Evolutionary conservation across 2,797 vertebrate species (phyloP).

Genomic region (Leptodactylus fallax): DNA sequence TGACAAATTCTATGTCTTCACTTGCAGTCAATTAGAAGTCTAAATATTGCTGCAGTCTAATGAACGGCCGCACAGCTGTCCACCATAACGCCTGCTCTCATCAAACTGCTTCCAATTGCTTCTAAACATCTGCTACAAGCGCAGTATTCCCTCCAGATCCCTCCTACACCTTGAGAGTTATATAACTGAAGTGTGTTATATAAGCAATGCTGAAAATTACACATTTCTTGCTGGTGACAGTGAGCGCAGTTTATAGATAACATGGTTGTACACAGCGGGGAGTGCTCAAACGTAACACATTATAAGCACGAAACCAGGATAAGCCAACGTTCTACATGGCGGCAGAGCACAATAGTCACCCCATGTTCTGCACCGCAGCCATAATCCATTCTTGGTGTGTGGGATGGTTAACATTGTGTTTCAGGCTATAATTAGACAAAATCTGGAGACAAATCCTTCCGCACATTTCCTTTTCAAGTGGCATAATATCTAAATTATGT

Average conservation of each 20-base stretch:
- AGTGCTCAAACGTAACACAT: not conserved
- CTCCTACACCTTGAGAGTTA: conserved; percentile 52
- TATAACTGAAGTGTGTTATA: conserved; percentile 49
- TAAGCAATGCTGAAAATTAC: conserved; percentile 55
- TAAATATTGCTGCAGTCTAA: not conserved
- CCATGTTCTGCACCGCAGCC: not conserved
- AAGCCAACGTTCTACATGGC: conserved; percentile 19
- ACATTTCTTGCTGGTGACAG: conserved; percentile 30
- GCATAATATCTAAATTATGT: conserved; percentile 54
- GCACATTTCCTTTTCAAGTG: conserved; percentile 15
- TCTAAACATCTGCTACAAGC: conserved; percentile 12
- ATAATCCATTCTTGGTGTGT: conserved; percentile 38
- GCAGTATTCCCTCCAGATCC: conserved; percentile 29
- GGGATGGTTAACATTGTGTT: conserved; percentile 43
- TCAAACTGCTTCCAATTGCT: not conserved
- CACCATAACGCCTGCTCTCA: not conserved
- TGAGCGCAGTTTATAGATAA: conserved; percentile 46
- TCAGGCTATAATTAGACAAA: conserved; percentile 53
- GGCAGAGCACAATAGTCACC: conserved; percentile 3
- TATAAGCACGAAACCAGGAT: conserved; percentile 23
- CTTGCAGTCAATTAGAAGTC: not conserved
- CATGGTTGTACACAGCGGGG: conserved; percentile 25
- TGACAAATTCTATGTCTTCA: too few species aligned
- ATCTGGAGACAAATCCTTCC: conserved; percentile 18
- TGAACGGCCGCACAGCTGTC: not conserved